Evolutionary conservation across 2,113 vertebrate species (phyloP).

Genomic region (Cheirogaleus medius): DNA sequence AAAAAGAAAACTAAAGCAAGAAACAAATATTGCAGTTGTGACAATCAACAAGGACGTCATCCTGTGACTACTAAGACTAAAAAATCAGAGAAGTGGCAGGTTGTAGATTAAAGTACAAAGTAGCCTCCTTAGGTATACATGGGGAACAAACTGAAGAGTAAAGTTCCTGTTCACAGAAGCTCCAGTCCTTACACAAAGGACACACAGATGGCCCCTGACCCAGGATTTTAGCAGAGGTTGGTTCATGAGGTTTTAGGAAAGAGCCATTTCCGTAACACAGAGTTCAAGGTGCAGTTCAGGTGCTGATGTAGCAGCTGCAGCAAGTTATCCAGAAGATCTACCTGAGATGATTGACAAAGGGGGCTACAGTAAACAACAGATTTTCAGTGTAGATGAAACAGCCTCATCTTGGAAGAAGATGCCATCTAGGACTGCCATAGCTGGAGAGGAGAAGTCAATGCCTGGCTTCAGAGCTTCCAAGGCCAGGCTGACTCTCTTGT

Average conservation of each 20-base stretch:
- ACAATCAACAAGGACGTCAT: not conserved
- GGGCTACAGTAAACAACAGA: too few relatives aligned
- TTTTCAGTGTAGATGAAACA: not conserved
- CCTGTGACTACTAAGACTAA: not conserved
- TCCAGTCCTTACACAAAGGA: rapidly evolving
- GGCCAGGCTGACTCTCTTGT: not conserved
- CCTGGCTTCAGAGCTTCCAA: not conserved
- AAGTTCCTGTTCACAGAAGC: rapidly evolving
- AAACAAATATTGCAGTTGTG: not conserved
- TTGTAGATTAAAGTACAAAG: not conserved
- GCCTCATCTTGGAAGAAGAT: not conserved
- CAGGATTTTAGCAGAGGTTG: not conserved
- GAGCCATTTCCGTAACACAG: not conserved
- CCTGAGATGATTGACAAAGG: not conserved
- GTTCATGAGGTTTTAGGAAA: not conserved
- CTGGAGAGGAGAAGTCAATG: not conserved
- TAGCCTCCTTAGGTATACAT: rapidly evolving
- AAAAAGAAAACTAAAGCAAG: not conserved
- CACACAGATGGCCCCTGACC: not conserved
- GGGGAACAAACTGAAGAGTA: too few relatives aligned
- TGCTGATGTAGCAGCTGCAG: not conserved
- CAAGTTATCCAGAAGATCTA: not conserved
- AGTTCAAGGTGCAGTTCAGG: not conserved
- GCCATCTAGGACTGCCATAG: not conserved
- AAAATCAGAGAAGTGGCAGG: not conserved